Conservation (phyloP, 1,140 invertebrate genomes). For the Leptinotarsa lineolata region DNA sequence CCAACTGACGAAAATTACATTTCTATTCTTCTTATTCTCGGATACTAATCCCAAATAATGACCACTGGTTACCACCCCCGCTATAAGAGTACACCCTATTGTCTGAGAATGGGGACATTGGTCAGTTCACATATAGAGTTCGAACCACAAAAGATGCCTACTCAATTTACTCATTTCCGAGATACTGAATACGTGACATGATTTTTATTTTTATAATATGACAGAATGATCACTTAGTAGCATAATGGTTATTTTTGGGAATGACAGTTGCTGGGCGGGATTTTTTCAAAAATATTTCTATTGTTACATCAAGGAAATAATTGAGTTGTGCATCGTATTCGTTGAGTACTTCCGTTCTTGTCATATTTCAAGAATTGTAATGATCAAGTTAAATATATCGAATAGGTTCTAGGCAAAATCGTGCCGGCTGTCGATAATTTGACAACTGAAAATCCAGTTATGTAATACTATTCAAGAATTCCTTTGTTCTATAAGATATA, state of each 20-base stretch:
- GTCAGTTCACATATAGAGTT: conserved; percentile 16
- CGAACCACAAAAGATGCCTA: conserved; percentile 1
- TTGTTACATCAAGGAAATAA: not conserved
- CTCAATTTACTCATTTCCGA: conserved; percentile 23
- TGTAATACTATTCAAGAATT: no score
- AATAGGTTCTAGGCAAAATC: no score
- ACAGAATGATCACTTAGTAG: conserved; percentile 14
- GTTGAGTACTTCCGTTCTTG: not conserved
- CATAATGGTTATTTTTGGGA: conserved; percentile 5
- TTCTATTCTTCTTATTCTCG: conserved; percentile 17
- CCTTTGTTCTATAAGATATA: no score
- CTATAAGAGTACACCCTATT: conserved; percentile 11
- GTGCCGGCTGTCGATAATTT: no score
- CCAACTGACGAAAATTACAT: conserved; percentile 9
- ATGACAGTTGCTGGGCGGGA: conserved; percentile 21
- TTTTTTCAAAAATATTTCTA: conserved; percentile 18
- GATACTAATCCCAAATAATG: conserved; percentile 21
- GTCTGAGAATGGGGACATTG: conserved; percentile 20
- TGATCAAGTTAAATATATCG: no score
- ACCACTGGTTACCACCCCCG: conserved; percentile 20
- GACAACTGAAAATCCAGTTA: no score
- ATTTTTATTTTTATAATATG: conserved; percentile 13
- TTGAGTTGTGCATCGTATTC: not conserved
- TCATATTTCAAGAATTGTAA: not conserved
- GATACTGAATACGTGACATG: conserved; percentile 7